Evolutionary conservation across 2,113 vertebrate genomes (phyloP).

Genomic region (Heptranchias perlo): DNA sequence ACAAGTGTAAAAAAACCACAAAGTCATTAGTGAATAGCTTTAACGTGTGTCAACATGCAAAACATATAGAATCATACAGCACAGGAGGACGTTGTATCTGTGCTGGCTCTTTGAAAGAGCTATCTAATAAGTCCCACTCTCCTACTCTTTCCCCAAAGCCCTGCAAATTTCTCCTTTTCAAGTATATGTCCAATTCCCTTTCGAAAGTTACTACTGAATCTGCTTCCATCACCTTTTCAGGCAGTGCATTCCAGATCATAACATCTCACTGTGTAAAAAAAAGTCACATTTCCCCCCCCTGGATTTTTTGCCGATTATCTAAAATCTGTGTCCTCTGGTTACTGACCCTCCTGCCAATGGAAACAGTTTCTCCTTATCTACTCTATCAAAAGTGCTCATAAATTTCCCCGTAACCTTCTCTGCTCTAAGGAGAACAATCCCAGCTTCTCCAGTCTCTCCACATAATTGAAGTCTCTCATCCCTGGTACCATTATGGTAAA

Average conservation of each 20-base stretch:
- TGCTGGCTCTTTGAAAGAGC: background rate
- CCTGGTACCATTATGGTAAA: background rate
- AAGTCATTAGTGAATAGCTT: too few relatives aligned
- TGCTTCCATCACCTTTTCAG: background rate
- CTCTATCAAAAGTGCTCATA: background rate
- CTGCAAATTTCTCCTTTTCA: background rate
- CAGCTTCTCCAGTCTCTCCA: background rate
- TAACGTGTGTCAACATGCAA: background rate
- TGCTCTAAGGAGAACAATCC: background rate
- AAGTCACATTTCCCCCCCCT: background rate
- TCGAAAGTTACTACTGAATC: background rate
- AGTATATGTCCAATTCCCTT: background rate
- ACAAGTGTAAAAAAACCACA: background rate
- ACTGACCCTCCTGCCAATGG: background rate
- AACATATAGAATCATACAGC: background rate
- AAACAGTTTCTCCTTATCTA: background rate
- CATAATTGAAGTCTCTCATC: background rate
- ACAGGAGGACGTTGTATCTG: background rate
- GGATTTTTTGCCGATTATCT: background rate
- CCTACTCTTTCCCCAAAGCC: background rate
- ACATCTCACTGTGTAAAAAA: background rate
- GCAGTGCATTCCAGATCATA: background rate
- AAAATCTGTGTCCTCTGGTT: too few relatives aligned
- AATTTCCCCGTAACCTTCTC: background rate
- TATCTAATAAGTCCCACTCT: background rate